A percentile compares a stretch with the other conserved stretches of the same genome.
phyloP scores from a whole-genome alignment of 2,888 invertebrate genomes.

The Hartigia nigra region DNA sequence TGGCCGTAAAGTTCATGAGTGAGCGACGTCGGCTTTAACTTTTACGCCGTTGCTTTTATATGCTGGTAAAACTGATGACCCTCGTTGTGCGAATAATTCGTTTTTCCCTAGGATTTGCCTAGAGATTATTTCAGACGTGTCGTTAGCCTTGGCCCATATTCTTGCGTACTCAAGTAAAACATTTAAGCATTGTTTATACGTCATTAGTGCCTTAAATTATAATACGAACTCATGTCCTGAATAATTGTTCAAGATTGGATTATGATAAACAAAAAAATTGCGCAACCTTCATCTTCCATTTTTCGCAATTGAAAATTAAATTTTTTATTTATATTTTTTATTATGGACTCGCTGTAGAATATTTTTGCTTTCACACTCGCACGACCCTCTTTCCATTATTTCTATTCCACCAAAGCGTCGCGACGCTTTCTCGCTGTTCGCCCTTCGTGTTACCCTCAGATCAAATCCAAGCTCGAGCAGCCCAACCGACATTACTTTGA shows the following conservation, averaged over 20 bases:
- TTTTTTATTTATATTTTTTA: slow-evolving; percentile 47
- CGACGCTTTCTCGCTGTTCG: background rate
- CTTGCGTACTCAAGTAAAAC: background rate
- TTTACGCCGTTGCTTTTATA: background rate
- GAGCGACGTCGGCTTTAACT: background rate
- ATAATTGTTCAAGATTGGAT: background rate
- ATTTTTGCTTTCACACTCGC: background rate
- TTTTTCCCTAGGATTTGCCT: background rate
- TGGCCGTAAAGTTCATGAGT: background rate
- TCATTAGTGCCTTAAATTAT: background rate
- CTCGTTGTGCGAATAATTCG: background rate
- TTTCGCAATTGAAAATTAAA: slow-evolving; percentile 41
- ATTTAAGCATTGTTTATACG: background rate
- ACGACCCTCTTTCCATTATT: background rate
- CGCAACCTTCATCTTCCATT: slow-evolving; percentile 16
- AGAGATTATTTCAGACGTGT: background rate
- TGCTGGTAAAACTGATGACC: background rate
- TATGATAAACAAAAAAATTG: background rate
- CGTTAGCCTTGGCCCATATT: background rate
- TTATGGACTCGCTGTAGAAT: background rate
- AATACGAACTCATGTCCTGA: background rate
- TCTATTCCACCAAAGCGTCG: background rate
- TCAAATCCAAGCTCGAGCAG: background rate
- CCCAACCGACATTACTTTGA: background rate
- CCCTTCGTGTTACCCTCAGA: background rate